phyloP scores from a whole-genome alignment of 1,140 invertebrate species.

The Gyrodactylus salaris region DNA sequence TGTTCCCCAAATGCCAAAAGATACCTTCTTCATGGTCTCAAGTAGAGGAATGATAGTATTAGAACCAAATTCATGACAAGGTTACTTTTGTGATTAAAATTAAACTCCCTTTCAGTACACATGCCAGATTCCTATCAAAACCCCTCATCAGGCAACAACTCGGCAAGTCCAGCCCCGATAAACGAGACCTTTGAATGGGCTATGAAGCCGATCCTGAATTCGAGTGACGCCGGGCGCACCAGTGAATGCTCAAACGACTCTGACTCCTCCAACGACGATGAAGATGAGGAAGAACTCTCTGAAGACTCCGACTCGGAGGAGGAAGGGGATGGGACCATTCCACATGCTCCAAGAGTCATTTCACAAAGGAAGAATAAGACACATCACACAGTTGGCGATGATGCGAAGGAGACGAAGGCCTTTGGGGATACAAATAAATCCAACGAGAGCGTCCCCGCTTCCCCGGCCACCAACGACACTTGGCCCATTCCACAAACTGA shows the following conservation, averaged over 20 bases:
- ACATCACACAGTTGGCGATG: too few species aligned
- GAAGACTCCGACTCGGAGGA: background rate
- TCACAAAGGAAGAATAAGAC: background rate
- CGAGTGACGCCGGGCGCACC: background rate
- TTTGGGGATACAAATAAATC: too few species aligned
- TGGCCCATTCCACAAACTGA: too few species aligned
- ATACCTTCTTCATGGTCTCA: too few species aligned
- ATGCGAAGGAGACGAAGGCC: too few species aligned
- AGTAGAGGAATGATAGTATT: too few species aligned
- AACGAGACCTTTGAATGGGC: background rate
- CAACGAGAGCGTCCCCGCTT: too few species aligned
- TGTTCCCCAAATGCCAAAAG: too few species aligned
- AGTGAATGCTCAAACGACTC: background rate
- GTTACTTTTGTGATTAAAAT: too few species aligned
- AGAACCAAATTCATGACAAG: too few species aligned
- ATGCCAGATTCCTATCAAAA: background rate
- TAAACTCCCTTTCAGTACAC: too few species aligned
- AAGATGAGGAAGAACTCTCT: background rate
- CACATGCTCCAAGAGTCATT: background rate
- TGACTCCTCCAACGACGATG: background rate
- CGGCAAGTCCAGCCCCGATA: background rate
- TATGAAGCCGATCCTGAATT: background rate
- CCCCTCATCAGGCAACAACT: background rate
- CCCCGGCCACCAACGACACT: too few species aligned
- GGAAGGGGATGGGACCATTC: background rate